Evolutionary conservation across 1,140 invertebrate species (phyloP), one percentile per base, ranked within the genome.

Genomic region (Diorhabda elongata): DNA sequence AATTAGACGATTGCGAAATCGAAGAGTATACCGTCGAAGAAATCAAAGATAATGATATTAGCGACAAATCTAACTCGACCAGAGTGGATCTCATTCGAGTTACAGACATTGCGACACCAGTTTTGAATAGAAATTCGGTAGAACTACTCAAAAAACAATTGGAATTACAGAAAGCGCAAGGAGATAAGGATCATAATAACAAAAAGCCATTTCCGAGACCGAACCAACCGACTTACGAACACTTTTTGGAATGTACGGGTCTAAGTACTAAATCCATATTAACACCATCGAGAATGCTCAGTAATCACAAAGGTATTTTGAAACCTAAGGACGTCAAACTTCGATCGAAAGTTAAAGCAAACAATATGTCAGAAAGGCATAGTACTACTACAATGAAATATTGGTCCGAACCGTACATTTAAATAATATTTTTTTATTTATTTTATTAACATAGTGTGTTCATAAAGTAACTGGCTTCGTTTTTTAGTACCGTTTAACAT

Each of bases 181-280:
- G 58, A 45, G 52, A 71, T 65, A 11, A 9, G 2, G 66, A 71
- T 43, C 43, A 67, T 11, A 45, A 45, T 43, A 61, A 44, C 7
- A 69, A 70, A 43, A 66, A 68, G 57, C 9, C 47, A 6, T 65
- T 63, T 41, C 44, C 52, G 47, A 57, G 44, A 44, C 42, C 26
- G 26, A 76, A 73, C 61, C 71, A 75, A 73, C 77, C 74, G 61
- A 84, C 87, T 44, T 90, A 89, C 70, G 91, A 92, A 79, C 88
- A 89, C 76, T 93, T 93, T 74, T 80, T 93, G 26, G 91, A 93
- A 77, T 88, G 88, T 42, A 92, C 91, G 67, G 91, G 91, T 61
- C 84, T 93, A 57, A 92, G 90, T 81, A 91, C 90, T 69, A 93
- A 93, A 79, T 91, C 90, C 4, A 91, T 93, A 72, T 84, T 92